phyloP scores from a whole-genome alignment of 2,888 invertebrate species.

The Lordiphosa andalusiaca region DNA sequence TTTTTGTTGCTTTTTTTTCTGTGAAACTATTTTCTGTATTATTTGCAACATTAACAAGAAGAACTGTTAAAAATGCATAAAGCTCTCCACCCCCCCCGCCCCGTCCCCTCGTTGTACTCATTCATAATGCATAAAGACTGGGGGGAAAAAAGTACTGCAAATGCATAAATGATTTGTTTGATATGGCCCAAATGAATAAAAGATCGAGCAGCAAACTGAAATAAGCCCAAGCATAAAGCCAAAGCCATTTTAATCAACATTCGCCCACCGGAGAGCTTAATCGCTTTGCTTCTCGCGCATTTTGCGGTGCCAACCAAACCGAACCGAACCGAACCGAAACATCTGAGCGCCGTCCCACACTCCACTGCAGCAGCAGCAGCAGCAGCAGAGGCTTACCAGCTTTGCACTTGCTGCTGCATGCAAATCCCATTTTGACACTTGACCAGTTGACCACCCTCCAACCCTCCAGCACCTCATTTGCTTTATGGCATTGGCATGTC shows the following conservation, averaged over 20 bases:
- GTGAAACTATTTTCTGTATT: constrained; percentile 25
- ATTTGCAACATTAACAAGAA: not conserved
- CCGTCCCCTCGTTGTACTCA: constrained; percentile 23
- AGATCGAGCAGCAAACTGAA: constrained; percentile 15
- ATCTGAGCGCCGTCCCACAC: too few relatives aligned
- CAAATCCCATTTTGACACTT: constrained; percentile 73
- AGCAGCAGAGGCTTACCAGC: constrained; percentile 29
- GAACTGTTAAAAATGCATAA: constrained; percentile 64
- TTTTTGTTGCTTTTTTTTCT: constrained; percentile 17
- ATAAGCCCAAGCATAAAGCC: constrained; percentile 11
- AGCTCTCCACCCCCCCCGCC: constrained; percentile 5
- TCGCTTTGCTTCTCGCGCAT: constrained; percentile 51
- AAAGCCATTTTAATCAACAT: constrained; percentile 66
- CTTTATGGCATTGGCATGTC: constrained; percentile 68
- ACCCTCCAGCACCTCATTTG: constrained; percentile 41
- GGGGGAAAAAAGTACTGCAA: constrained; percentile 19
- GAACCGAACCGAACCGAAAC: constrained; percentile 22
- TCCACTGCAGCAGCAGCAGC: too few relatives aligned
- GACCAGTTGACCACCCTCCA: constrained; percentile 51
- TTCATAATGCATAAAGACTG: constrained; percentile 37
- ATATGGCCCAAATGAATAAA: not conserved
- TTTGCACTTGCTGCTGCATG: constrained; percentile 36
- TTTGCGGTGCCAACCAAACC: constrained; percentile 61
- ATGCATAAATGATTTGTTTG: constrained; percentile 2
- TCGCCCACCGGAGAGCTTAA: constrained; percentile 45